Base-by-base conservation (phyloP, 2,888 invertebrate genomes). In the Eurytoma californica region DNA sequence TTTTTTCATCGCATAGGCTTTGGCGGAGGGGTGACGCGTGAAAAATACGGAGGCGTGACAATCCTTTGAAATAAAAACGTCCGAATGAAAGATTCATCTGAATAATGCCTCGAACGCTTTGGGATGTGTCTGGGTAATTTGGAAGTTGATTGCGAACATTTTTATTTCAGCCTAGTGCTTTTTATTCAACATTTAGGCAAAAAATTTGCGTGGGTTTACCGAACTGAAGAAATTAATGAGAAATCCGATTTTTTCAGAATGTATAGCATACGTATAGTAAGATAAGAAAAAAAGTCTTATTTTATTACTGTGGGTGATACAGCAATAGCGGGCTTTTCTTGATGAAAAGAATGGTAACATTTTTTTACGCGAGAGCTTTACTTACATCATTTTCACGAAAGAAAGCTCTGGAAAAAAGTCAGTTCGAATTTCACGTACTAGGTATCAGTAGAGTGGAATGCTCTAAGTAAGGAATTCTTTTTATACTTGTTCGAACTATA, bases 31-130 rank as follows among this genome's bases (percentile, higher is more conserved):
- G 39, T 4, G 39, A 4, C 39, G 39, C 39, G 39, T 39, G 39
- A 68, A 30, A 57, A 47, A 63, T 63, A 20, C 9, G 24, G 28
- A 24, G 3, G 57, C 58, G 69, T 47, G 69, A 30, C 58, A 66
- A 58, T 66, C 24, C 28, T 58, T 18, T n/a, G 39, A 39, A 39
- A 39, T 39, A 39, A 3, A 39, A 4, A n/a, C n/a, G 39, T 2
- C 24, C 16, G 24, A 49, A 67, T 67, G 49, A 53, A 53, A 53
- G 24, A 67, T 67, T 67, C 67, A 67, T 18, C 16, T 16, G 39
- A 39, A 39, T 39, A 3, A 39, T 39, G 39, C 39, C 39, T 39
- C 39, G 39, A 39, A 7, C 39, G 7, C 39, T 7, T 24, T 7
- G 39, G 4, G 4, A 39, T 39, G 39, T 3, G 39, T 39, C 7